Evolutionary conservation across 2,888 invertebrate species (phyloP).

Genomic region (Sycophila texana): DNA sequence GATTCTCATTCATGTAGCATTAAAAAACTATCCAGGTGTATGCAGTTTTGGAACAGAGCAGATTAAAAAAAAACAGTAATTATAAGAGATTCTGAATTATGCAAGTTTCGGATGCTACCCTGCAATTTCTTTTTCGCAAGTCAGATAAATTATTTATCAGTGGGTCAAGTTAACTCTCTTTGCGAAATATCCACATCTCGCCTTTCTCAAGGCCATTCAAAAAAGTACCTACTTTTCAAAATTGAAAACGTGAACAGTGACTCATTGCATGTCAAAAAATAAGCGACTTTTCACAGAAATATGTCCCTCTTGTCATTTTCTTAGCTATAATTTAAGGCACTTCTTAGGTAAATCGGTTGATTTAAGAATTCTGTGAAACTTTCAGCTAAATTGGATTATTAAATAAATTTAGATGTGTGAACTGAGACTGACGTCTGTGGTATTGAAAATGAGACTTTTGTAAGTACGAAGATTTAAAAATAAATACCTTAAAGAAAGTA

Average conservation of each 20-base stretch:
- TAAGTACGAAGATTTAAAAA: background rate
- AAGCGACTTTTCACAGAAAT: background rate
- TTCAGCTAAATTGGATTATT: background rate
- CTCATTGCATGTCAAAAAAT: background rate
- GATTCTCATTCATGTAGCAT: background rate
- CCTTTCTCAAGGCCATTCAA: background rate
- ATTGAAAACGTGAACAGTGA: constrained; percentile 1
- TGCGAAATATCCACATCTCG: background rate
- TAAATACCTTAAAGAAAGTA: too few relatives aligned
- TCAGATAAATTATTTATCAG: constrained; percentile 24
- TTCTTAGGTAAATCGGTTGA: background rate
- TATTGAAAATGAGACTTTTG: background rate
- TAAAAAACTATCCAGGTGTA: background rate
- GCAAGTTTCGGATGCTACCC: background rate
- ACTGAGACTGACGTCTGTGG: too few relatives aligned
- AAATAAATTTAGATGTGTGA: too few relatives aligned
- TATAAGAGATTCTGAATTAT: background rate
- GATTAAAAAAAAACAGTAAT: background rate
- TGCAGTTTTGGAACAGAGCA: background rate
- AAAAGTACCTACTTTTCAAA: too few relatives aligned
- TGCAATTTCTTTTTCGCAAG: constrained; percentile 41
- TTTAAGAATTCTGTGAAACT: background rate
- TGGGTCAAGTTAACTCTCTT: background rate
- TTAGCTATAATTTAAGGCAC: background rate
- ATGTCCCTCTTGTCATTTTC: background rate